Conservation (phyloP, 2,888 invertebrate species). For the Scelioninae gen. 2 region DNA sequence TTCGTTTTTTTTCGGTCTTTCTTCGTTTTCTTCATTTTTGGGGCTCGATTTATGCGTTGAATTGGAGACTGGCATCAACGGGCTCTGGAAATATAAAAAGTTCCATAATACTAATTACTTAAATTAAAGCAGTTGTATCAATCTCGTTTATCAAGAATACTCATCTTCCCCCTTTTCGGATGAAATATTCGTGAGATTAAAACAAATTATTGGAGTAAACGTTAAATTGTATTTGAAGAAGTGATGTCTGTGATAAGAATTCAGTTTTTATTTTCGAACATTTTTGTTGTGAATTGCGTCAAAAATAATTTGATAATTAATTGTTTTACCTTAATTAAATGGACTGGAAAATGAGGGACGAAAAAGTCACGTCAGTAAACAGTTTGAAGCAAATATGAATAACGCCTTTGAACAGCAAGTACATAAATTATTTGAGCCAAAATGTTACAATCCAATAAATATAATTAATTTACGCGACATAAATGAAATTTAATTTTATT, state of each 20-base stretch:
- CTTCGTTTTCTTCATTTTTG: too few species aligned
- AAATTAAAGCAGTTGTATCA: slow-evolving; percentile 51
- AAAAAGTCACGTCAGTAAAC: too few species aligned
- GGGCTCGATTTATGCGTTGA: slow-evolving; percentile 29
- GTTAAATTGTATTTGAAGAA: slow-evolving; percentile 11
- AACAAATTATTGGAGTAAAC: slow-evolving; percentile 17
- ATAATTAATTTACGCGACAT: too few species aligned
- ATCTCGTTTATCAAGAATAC: slow-evolving; percentile 46
- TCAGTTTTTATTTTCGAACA: background rate
- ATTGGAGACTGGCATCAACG: slow-evolving; percentile 39
- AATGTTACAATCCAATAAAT: too few species aligned
- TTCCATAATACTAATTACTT: slow-evolving; percentile 51
- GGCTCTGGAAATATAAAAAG: slow-evolving; percentile 42
- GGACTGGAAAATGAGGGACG: too few species aligned
- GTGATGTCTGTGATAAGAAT: background rate
- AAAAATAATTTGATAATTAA: too few species aligned
- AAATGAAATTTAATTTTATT: too few species aligned
- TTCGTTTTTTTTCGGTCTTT: too few species aligned
- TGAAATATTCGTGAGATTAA: slow-evolving; percentile 35
- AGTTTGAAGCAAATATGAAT: too few species aligned
- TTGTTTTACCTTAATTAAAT: too few species aligned
- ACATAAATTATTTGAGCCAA: too few species aligned
- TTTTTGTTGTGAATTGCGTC: background rate
- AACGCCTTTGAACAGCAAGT: too few species aligned
- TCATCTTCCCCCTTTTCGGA: slow-evolving; percentile 43